Percentiles rank a stretch among this genome's conserved stretches.
Evolutionary conservation across 2,888 invertebrate species (phyloP).

Genomic region (Parochlus steinenii): DNA sequence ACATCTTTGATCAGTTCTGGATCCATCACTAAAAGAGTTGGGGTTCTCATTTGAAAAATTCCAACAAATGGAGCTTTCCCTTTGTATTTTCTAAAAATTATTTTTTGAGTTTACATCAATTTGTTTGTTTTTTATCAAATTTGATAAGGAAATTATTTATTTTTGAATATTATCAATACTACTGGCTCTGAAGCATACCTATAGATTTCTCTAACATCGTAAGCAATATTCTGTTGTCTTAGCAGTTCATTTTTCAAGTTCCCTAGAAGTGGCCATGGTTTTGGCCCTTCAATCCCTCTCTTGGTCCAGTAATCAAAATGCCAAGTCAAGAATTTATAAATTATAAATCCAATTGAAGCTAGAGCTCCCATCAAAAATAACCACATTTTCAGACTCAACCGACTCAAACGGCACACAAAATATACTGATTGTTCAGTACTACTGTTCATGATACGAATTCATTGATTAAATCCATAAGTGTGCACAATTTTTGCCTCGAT

Average conservation of each 20-base stretch:
- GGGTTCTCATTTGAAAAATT: conserved; percentile 23
- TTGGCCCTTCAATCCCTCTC: conserved; percentile 2
- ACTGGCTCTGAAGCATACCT: no score
- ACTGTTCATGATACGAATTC: no score
- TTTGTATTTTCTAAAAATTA: conserved; percentile 19
- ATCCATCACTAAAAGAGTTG: conserved; percentile 25
- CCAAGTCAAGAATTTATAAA: conserved; percentile 21
- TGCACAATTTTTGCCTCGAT: no score
- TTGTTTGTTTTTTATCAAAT: not conserved
- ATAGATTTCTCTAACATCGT: conserved; percentile 8
- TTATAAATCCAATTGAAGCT: no score
- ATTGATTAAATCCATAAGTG: no score
- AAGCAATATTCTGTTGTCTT: not conserved
- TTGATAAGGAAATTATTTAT: not conserved
- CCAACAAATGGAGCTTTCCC: conserved; percentile 26
- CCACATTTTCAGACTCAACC: no score
- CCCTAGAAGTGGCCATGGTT: conserved; percentile 2
- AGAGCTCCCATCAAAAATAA: no score
- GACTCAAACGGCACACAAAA: no score
- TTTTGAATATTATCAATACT: not conserved
- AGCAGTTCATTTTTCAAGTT: not conserved
- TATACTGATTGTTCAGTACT: no score
- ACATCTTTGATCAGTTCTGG: conserved; percentile 26
- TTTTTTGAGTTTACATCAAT: not conserved
- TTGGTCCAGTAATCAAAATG: conserved; percentile 28